Percentiles rank a stretch among this genome's conserved stretches.
These are phyloP conservation scores for Phaetusa simplex DNA, from an alignment of 2,113 vertebrate species.

Conservation along the genomic window DNA sequence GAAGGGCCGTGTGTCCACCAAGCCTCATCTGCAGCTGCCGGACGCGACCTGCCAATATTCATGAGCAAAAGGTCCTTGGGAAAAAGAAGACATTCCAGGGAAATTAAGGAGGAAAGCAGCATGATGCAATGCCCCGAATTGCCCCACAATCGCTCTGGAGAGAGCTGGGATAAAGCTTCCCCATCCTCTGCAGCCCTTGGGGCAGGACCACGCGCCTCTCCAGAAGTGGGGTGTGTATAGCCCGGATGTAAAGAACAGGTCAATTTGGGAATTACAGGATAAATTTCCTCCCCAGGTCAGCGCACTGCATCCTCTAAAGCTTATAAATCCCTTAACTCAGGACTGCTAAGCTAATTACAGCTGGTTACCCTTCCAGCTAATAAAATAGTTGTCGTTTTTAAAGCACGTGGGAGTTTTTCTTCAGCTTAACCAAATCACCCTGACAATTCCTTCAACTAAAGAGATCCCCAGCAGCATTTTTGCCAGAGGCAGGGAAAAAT, in stretches of 20 bases:
- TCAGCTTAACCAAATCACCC: constrained; percentile 52
- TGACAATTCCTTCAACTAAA: constrained; percentile 3
- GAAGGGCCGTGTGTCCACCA: neutral
- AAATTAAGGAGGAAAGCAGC: neutral
- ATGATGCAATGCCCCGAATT: neutral
- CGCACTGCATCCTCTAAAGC: neutral
- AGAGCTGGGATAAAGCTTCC: neutral
- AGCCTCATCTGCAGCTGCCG: neutral
- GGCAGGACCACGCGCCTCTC: neutral
- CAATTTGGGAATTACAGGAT: neutral
- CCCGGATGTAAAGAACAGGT: neutral
- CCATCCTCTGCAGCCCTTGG: neutral
- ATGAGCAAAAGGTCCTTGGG: constrained; percentile 69
- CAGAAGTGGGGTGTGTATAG: neutral
- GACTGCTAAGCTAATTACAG: constrained; percentile 39
- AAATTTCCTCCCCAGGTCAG: neutral
- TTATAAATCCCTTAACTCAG: constrained; percentile 29
- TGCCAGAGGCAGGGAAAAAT: constrained; percentile 11
- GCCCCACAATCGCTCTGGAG: neutral
- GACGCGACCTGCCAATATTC: neutral
- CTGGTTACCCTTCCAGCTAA: constrained; percentile 44
- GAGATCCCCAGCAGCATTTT: constrained; percentile 25
- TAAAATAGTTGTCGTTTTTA: constrained; percentile 49
- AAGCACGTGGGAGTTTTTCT: constrained; percentile 33
- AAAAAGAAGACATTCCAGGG: constrained; percentile 46